Evolutionary conservation across 2,888 invertebrate species (phyloP).

Genomic region (Anthophora plumipes): DNA sequence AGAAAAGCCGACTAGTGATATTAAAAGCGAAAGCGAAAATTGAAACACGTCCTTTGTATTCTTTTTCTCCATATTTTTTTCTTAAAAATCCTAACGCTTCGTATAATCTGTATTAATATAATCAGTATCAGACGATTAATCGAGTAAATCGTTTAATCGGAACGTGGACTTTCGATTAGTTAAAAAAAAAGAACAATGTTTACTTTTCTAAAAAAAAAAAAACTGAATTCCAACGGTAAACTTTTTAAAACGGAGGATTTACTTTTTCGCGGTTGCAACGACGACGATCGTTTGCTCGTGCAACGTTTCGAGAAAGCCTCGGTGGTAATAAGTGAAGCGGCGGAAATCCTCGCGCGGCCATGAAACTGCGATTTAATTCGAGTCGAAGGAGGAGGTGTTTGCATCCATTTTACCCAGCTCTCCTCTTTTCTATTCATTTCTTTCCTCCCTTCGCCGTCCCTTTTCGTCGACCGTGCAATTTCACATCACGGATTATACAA

Average conservation of each 20-base stretch:
- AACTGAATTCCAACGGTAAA: constrained; percentile 27
- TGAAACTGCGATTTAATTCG: constrained; percentile 11
- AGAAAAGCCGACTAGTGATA: constrained; percentile 62
- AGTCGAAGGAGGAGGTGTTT: background rate
- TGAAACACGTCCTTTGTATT: constrained; percentile 21
- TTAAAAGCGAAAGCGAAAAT: constrained; percentile 55
- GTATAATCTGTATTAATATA: too few species aligned
- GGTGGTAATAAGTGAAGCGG: background rate
- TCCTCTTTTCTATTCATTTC: background rate
- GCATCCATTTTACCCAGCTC: background rate
- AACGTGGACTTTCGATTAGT: constrained; percentile 22
- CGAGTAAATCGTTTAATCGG: constrained; percentile 49
- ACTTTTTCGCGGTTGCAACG: constrained; percentile 5
- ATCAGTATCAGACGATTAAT: constrained; percentile 25
- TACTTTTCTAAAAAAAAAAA: background rate
- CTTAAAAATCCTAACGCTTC: background rate
- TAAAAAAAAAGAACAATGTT: background rate
- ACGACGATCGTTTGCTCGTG: constrained; percentile 6
- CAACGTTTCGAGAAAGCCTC: background rate
- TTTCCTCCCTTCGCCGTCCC: background rate
- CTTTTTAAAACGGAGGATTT: constrained; percentile 9
- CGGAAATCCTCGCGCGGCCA: background rate
- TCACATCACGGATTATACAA: background rate
- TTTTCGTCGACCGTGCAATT: background rate
- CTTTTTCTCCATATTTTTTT: constrained; percentile 18